Conservation (phyloP, 2,888 invertebrate genomes). For the Dryocosmus kuriphilus region DNA sequence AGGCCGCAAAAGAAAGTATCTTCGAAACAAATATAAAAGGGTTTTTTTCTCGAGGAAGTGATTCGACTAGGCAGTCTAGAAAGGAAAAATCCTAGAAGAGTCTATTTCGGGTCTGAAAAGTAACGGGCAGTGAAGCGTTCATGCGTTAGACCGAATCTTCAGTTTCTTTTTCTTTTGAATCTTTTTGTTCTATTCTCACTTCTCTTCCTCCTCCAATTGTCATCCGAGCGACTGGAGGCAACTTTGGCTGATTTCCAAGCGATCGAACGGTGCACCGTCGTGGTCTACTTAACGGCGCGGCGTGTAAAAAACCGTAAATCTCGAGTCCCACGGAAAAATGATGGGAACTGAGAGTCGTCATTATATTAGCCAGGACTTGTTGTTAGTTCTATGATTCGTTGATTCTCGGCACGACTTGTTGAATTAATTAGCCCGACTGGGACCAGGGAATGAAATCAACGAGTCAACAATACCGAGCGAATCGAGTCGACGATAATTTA, state of each 20-base stretch:
- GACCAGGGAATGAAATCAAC: constrained; percentile 8
- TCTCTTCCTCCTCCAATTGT: constrained; percentile 26
- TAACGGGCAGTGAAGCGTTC: constrained; percentile 58
- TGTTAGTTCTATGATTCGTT: not conserved
- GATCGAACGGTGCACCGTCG: constrained; percentile 36
- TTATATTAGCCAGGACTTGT: not conserved
- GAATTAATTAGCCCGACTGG: constrained; percentile 4
- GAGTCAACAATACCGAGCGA: not conserved
- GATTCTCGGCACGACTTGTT: constrained; percentile 1
- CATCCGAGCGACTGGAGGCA: constrained; percentile 20
- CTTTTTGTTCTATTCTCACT: constrained; percentile 32
- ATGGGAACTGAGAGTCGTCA: not conserved
- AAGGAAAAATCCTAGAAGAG: constrained; percentile 50
- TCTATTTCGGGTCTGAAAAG: constrained; percentile 48
- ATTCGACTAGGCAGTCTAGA: constrained; percentile 43
- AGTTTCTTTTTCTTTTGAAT: constrained; percentile 44
- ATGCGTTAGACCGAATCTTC: constrained; percentile 59
- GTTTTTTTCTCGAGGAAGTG: constrained; percentile 19
- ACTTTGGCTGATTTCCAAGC: constrained; percentile 36
- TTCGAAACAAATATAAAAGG: not conserved
- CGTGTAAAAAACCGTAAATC: constrained; percentile 28
- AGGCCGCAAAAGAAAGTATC: not conserved
- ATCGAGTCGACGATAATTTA: constrained; percentile 21
- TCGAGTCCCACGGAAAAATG: constrained; percentile 4
- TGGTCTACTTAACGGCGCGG: constrained; percentile 34